A percentile compares a stretch with the other conserved stretches of the same genome.
Conservation (phyloP, 2,113 vertebrate genomes). For the Condylura cristata region DNA sequence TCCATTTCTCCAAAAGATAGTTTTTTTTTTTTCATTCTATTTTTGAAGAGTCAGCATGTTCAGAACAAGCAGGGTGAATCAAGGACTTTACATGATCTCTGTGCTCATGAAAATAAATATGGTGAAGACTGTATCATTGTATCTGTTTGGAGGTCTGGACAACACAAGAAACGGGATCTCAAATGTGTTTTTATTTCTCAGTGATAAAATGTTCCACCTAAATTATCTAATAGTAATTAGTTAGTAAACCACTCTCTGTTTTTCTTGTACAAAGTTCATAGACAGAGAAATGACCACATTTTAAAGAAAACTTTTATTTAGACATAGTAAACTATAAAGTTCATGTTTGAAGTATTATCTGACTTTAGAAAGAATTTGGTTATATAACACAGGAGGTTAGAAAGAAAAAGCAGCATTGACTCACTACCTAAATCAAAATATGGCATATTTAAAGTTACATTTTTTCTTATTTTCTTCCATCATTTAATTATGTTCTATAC, state of each 20-base stretch:
- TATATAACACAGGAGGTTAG: not conserved
- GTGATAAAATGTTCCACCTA: not conserved
- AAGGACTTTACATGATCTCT: slow-evolving; percentile 11
- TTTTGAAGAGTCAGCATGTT: slow-evolving; percentile 68
- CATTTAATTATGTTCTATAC: not conserved
- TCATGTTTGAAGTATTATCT: not conserved
- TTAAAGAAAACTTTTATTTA: not conserved
- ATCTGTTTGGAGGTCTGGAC: not conserved
- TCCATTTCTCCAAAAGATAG: slow-evolving; percentile 47
- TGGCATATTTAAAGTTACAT: not conserved
- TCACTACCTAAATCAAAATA: not conserved
- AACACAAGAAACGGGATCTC: not conserved
- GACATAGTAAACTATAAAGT: not conserved
- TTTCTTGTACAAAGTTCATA: not conserved
- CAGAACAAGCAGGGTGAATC: not conserved
- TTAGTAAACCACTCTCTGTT: not conserved
- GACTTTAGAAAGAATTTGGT: not conserved
- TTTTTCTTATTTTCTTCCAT: not conserved
- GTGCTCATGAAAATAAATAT: not conserved
- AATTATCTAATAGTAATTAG: not conserved
- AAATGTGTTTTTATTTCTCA: not conserved
- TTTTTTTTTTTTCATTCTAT: slow-evolving; percentile 1
- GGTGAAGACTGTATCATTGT: not conserved
- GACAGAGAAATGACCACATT: not conserved
- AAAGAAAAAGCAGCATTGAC: not conserved